Evolutionary conservation across 2,797 vertebrate species (phyloP).

Genomic region (Echiichthys vipera): DNA sequence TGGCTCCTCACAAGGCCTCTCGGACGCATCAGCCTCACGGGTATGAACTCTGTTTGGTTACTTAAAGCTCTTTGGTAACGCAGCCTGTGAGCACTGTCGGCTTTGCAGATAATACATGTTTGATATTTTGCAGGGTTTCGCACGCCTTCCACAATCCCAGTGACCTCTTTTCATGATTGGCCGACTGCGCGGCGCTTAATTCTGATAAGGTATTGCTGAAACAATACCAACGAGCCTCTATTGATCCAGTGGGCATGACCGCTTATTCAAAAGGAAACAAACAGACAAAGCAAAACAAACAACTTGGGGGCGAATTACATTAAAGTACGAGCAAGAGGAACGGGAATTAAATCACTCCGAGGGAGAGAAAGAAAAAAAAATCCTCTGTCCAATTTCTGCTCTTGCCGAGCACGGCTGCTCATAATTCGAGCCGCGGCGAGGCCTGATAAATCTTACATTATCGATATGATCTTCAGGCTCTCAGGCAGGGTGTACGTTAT

Average conservation of each 20-base stretch:
- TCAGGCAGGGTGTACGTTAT: conserved; percentile 78
- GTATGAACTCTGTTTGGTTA: conserved; percentile 36
- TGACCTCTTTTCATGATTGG: conserved; percentile 69
- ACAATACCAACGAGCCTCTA: conserved; percentile 64
- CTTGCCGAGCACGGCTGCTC: conserved; percentile 72
- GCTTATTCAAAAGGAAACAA: conserved; percentile 75
- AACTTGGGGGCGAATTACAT: conserved; percentile 70
- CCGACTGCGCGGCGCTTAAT: conserved; percentile 53
- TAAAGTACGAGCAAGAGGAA: conserved; percentile 70
- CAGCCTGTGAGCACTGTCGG: conserved; percentile 44
- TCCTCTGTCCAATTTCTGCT: conserved; percentile 75
- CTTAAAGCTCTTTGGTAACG: conserved; percentile 49
- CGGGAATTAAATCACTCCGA: conserved; percentile 73
- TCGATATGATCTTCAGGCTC: conserved; percentile 80
- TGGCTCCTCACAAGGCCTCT: conserved; percentile 24
- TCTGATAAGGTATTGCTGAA: conserved; percentile 74
- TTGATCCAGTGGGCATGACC: conserved; percentile 72
- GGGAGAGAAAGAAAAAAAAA: conserved; percentile 36
- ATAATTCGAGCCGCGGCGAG: conserved; percentile 71
- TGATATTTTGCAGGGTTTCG: conserved; percentile 60
- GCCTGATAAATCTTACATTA: conserved; percentile 85
- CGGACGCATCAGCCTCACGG: conserved; percentile 28
- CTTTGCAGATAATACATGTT: conserved; percentile 62
- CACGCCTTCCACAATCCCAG: conserved; percentile 46
- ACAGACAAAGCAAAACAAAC: conserved; percentile 75